Evolutionary conservation across 2,797 vertebrate genomes (phyloP), one percentile per base, ranked within the genome.

Genomic region (Clarias platycephalus): DNA sequence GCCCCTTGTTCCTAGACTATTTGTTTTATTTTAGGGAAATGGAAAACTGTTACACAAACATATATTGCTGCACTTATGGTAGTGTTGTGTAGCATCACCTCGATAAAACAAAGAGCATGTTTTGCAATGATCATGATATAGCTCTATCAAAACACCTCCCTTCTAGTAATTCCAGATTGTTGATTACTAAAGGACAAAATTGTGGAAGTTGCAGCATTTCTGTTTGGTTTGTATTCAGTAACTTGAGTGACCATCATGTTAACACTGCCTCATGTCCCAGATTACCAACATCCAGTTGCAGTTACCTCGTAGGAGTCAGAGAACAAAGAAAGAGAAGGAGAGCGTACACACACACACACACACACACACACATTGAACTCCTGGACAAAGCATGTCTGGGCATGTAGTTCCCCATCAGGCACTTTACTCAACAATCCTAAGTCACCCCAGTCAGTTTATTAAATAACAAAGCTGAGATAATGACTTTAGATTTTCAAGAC

Each of bases 361-460:
- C 60, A 74, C 20, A 26, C 22, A 5, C 57, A 66, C 53, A 85
- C 57, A 70, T 18, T 71, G 84, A 79, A 82, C 80, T 86, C 86
- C 20, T 49, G 77, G 77, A 87, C 83, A 63, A 72, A 85, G 78
- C 85, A 89, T 89, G 90, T 83, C 88, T 74, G 86, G 87, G 60
- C 90, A 88, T 82, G 88, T 85, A 84, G 64, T 75, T 77, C 79
- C 70, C 67, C 67, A 86, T 31, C 10, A 60, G 63, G 60, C 79
- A 74, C 81, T 83, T 58, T 49, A 78, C 60, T 79, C 49, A 49
- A 57, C 60, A 86, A 86, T 83, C 82, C 62, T 75, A 63, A 80
- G 74, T 84, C 68, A 86, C 71, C 81, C 22, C 55, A 72, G 71
- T 71, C 4, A 72, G 55, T 78, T 22, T 78, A 40, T 72, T 78